Evolutionary conservation across 2,797 vertebrate genomes (phyloP).

Genomic region (Pantherophis alleghaniensis): DNA sequence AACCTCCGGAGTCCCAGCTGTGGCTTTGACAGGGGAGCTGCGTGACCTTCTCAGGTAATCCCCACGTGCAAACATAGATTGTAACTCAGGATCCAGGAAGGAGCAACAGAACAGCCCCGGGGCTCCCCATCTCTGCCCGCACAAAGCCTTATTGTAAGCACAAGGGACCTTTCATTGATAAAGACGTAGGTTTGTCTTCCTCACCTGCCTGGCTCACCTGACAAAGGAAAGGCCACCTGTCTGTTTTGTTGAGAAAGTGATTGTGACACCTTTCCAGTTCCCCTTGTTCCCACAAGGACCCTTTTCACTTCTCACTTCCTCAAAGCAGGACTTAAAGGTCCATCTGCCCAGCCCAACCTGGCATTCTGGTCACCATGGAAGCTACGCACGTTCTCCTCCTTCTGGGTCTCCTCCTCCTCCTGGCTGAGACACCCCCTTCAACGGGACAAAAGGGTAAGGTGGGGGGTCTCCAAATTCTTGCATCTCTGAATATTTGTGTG

Average conservation of each 20-base stretch:
- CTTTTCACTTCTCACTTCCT: neutral
- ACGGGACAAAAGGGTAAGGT: neutral
- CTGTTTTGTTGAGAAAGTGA: neutral
- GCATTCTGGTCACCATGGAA: neutral
- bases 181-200: neutral
- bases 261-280: neutral
- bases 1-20: accelerated
- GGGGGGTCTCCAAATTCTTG: neutral
- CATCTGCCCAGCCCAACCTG: neutral
- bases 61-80: neutral
- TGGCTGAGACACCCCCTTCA: neutral
- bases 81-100: neutral
- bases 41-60: neutral
- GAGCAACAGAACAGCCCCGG: neutral
- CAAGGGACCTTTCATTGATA: neutral
- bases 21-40: neutral
- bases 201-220: neutral
- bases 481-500: neutral
- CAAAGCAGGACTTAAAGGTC: neutral
- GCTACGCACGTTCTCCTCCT: neutral
- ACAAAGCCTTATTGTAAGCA: neutral
- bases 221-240: neutral
- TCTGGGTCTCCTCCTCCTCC: neutral
- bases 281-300: neutral
- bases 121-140: accelerated